Evolutionary conservation across 1,140 invertebrate species (phyloP), one percentile per base, ranked within the genome.

Genomic region (Octopus bimaculoides): DNA sequence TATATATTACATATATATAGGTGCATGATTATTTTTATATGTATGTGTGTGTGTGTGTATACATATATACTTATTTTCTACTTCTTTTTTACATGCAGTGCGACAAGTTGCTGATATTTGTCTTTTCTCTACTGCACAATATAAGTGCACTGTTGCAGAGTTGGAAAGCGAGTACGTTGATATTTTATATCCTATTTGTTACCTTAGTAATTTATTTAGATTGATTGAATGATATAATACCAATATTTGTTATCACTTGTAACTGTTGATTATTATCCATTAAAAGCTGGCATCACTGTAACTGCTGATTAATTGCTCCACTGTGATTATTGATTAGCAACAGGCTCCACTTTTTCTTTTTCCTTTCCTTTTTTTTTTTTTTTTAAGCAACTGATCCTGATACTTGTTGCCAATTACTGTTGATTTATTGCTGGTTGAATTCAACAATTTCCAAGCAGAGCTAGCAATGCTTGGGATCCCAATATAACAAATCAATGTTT

Each of bases 41-140:
- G 26, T 41, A 41, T 41, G 1, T 41, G 26, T 41, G 26, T 41
- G 26, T 41, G 26, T 41, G 26, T 17, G 17, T 61, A 12, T 61
- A 61, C 56, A 61, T 12, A 61, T 61, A 17, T 12, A 9, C 56
- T 61, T 61, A 61, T 61, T 9, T 17, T 61, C 17, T 26, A 12
- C 4, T 66, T 66, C 12, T n/a, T 66, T 41, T 71, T 71, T 0
- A 5, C 26, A 87, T 88, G 76, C 94, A 85, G 97, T 99, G 78
- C 93, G 97, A 79, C 98, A 99, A 91, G 98, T 99, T 91, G 97
- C 98, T 12, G 98, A 99, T 90, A 99, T 99, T 87, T 99, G 97
- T 90, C 93, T 99, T 56, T 99, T 99, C 91, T 99, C 97, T 71
- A 99, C 98, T 80, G 97, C 98, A 80, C 97, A 98, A 91, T 99